These are phyloP conservation scores for Leptinotarsa tumamoca DNA, from an alignment of 2,888 invertebrate genomes.

Conservation along the genomic window DNA sequence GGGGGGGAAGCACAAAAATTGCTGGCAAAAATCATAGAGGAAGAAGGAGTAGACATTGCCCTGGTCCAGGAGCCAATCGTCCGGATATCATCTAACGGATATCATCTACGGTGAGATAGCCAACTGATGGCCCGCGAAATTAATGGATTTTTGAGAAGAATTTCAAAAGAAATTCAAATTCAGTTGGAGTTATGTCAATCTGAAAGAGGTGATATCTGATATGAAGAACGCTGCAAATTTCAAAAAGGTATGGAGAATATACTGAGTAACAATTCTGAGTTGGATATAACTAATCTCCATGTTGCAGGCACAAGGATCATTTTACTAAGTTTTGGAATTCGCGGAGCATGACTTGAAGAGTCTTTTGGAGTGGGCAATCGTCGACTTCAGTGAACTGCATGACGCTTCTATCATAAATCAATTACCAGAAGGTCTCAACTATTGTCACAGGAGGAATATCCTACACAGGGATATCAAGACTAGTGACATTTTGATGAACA, in stretches of 20 bases:
- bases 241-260: slow-evolving; percentile 74
- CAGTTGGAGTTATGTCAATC: slow-evolving; percentile 96
- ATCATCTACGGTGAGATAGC: too few species aligned
- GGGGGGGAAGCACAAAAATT: too few species aligned
- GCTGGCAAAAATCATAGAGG: too few species aligned
- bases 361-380: slow-evolving; percentile 95
- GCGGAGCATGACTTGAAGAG: slow-evolving; percentile 99
- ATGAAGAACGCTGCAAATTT: slow-evolving; percentile 82
- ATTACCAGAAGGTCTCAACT: slow-evolving; percentile 93
- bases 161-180: slow-evolving; percentile 86
- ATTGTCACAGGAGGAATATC: slow-evolving; percentile 98
- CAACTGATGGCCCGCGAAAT: too few species aligned
- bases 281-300: slow-evolving; percentile 14
- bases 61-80: too few species aligned
- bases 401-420: slow-evolving; percentile 99
- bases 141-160: too few species aligned
- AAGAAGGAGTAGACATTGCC: too few species aligned
- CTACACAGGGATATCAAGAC: slow-evolving; percentile 99
- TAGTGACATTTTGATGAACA: slow-evolving; percentile 99
- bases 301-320: slow-evolving; percentile 88
- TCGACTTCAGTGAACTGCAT: slow-evolving; percentile 93
- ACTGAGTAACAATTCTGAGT: slow-evolving; percentile 17
- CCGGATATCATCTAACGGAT: too few species aligned
- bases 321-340: slow-evolving; percentile 99
- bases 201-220: slow-evolving; percentile 97